Evolutionary conservation across 1,140 invertebrate genomes (phyloP).

Genomic region (Calosoma granatense): DNA sequence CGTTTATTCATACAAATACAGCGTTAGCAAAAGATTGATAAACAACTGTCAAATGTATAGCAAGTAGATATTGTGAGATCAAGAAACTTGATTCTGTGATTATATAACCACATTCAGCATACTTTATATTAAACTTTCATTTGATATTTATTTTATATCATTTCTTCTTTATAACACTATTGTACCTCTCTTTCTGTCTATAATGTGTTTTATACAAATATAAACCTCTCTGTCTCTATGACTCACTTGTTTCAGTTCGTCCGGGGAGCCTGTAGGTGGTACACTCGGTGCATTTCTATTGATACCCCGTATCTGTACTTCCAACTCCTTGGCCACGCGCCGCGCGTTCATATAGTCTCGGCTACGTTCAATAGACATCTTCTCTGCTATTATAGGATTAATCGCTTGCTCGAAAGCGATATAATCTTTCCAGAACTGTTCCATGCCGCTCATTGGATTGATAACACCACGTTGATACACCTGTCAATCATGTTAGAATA

Average conservation of each 20-base stretch:
- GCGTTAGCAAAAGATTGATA: slow-evolving; percentile 11
- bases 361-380: slow-evolving; percentile 49
- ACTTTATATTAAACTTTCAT: neutral
- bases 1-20: too few species aligned
- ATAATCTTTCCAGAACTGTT: slow-evolving; percentile 98
- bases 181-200: too few species aligned
- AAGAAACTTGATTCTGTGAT: neutral
- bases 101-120: neutral
- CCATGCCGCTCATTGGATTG: slow-evolving; percentile 96
- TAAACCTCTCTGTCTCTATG: too few species aligned
- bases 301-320: slow-evolving; percentile 86
- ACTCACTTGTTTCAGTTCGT: slow-evolving; percentile 85
- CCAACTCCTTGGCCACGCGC: slow-evolving; percentile 92
- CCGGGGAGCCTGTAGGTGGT: slow-evolving; percentile 80
- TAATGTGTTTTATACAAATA: too few species aligned
- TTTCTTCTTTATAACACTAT: too few species aligned
- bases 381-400: slow-evolving; percentile 86
- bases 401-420: slow-evolving; percentile 87
- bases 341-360: slow-evolving; percentile 97
- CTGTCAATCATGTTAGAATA: slow-evolving; percentile 32
- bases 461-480: slow-evolving; percentile 91
- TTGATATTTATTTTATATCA: neutral
- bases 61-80: neutral
- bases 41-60: slow-evolving; percentile 12
- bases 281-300: slow-evolving; percentile 91